Percentiles rank a stretch among this genome's conserved stretches.
Evolutionary conservation across 2,888 invertebrate genomes (phyloP).

Genomic region (Scaptodrosophila latifasciaeformis): DNA sequence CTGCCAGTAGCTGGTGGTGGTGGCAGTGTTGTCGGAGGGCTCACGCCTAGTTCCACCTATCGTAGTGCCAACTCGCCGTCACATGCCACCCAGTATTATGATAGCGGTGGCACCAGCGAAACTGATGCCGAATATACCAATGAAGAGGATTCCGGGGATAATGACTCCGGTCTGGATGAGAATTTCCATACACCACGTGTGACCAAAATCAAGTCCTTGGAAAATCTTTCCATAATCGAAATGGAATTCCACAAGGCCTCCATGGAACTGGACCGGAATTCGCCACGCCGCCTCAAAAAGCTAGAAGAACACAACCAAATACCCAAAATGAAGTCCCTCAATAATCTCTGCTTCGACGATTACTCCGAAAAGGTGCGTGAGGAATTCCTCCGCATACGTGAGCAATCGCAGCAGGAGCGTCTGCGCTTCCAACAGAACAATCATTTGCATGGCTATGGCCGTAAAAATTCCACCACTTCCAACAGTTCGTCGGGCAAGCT

Average conservation of each 20-base stretch:
- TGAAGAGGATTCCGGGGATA: conserved; percentile 61
- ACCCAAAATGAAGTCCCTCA: conserved; percentile 74
- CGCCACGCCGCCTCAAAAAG: conserved; percentile 70
- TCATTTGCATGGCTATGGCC: conserved; percentile 33
- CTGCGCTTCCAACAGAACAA: conserved; percentile 56
- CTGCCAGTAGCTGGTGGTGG: conserved; percentile 12
- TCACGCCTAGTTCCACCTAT: conserved; percentile 56
- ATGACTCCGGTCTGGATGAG: conserved; percentile 74
- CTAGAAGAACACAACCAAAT: conserved; percentile 62
- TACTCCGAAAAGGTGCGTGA: conserved; percentile 68
- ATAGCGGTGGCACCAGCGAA: conserved; percentile 52
- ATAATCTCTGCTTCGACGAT: conserved; percentile 71
- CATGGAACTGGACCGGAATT: conserved; percentile 72
- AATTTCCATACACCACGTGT: conserved; percentile 74
- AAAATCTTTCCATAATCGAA: conserved; percentile 74
- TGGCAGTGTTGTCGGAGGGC: background rate
- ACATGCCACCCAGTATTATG: conserved; percentile 54
- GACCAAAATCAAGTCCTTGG: conserved; percentile 74
- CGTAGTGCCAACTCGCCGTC: conserved; percentile 51
- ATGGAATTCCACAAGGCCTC: conserved; percentile 74
- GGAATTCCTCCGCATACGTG: conserved; percentile 70
- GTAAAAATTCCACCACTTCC: conserved; percentile 65
- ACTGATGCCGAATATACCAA: conserved; percentile 45
- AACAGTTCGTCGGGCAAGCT: conserved; percentile 62
- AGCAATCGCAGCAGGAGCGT: conserved; percentile 63